Percentiles rank a stretch among this genome's conserved stretches.
Conservation (phyloP, 2,113 vertebrate species). For the Paedocypris sp. region DNA sequence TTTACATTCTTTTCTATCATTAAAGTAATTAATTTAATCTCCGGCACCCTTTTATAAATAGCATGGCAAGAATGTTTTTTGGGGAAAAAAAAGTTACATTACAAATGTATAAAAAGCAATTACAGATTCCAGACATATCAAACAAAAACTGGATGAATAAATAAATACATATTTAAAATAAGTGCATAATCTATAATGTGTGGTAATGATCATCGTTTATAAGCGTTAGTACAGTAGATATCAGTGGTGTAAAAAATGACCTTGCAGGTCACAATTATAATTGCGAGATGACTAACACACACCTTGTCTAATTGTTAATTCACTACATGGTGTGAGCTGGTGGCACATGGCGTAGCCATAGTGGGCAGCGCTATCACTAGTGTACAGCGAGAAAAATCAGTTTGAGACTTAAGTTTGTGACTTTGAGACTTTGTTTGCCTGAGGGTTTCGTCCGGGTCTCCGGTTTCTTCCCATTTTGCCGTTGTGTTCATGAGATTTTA, state of each 20-base stretch:
- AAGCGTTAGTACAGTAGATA: slow-evolving; percentile 15
- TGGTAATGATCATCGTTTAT: slow-evolving; percentile 22
- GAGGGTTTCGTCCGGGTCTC: too few species aligned
- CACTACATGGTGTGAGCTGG: neutral
- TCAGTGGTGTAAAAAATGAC: slow-evolving; percentile 31
- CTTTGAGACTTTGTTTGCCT: too few species aligned
- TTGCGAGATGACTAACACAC: slow-evolving; percentile 36
- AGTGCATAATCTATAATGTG: too few species aligned
- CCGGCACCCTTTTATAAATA: slow-evolving; percentile 48
- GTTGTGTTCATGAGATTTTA: too few species aligned
- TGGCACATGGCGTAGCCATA: too few species aligned
- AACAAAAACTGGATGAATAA: too few species aligned
- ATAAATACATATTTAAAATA: too few species aligned
- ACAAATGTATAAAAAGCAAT: neutral
- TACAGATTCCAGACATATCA: neutral
- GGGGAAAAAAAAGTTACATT: slow-evolving; percentile 8
- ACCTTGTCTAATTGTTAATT: slow-evolving; percentile 24
- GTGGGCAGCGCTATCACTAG: neutral
- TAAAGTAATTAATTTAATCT: slow-evolving; percentile 46
- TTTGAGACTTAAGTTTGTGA: too few species aligned
- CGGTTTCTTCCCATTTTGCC: too few species aligned
- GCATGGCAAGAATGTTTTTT: slow-evolving; percentile 11
- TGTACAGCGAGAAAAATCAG: neutral
- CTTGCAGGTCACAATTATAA: slow-evolving; percentile 24
- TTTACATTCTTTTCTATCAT: slow-evolving; percentile 46